Evolutionary conservation across 2,113 vertebrate genomes (phyloP).

Genomic region (Neodontobutis hainanensis): DNA sequence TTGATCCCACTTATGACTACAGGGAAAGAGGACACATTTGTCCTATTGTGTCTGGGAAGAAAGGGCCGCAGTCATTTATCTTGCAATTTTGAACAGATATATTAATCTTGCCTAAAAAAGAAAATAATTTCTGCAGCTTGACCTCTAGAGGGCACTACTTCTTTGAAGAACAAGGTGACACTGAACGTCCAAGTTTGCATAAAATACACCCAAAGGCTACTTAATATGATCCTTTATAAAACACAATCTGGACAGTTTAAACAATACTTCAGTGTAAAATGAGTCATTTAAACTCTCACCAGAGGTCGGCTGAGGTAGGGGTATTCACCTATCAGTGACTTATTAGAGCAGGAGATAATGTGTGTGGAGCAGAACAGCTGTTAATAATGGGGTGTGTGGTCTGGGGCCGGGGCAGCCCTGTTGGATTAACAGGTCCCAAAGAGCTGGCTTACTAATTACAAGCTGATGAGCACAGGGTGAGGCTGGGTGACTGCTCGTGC

Average conservation of each 20-base stretch:
- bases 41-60: conserved; percentile 31
- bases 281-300: not conserved
- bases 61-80: conserved; percentile 9
- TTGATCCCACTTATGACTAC: conserved; percentile 39
- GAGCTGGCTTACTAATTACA: conserved; percentile 64
- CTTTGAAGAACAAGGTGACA: conserved; percentile 10
- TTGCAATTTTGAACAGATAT: not conserved
- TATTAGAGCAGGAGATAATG: conserved; percentile 27
- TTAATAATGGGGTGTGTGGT: conserved; percentile 48
- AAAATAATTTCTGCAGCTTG: not conserved
- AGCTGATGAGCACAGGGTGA: conserved; percentile 44
- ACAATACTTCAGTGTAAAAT: not conserved
- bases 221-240: not conserved
- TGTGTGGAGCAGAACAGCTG: conserved; percentile 26
- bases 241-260: not conserved
- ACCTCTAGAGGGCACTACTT: conserved; percentile 62
- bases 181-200: not conserved
- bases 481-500: conserved; percentile 42
- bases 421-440: conserved; percentile 57
- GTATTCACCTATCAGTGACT: not conserved
- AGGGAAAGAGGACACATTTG: conserved; percentile 18
- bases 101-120: not conserved
- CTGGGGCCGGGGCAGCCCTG: conserved; percentile 29
- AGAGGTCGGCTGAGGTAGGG: conserved; percentile 2
- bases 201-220: not conserved